These are phyloP conservation scores for Drosophila sturtevanti DNA, from an alignment of 1,140 invertebrate genomes.

Conservation along the genomic window DNA sequence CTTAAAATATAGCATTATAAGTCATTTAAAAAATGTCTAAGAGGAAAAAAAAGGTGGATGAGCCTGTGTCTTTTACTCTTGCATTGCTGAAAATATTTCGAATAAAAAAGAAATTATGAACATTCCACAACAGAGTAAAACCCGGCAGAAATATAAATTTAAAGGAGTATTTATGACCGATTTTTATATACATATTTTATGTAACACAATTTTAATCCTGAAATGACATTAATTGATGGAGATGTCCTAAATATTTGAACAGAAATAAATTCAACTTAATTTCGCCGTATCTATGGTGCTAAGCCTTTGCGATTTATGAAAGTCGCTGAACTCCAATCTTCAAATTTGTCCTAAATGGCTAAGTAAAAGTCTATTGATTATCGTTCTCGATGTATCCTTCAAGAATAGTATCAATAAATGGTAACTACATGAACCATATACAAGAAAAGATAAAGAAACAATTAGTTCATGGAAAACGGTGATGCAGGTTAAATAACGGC, in stretches of 20 bases:
- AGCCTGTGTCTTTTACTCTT: not conserved
- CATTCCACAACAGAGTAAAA: not conserved
- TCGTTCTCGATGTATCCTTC: no score
- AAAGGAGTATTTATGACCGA: constrained; percentile 8
- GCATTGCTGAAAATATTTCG: not conserved
- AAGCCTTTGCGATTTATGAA: constrained; percentile 19
- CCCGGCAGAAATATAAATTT: not conserved
- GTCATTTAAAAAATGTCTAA: not conserved
- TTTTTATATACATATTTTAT: constrained; percentile 10
- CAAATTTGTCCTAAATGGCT: constrained; percentile 9
- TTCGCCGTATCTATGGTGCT: constrained; percentile 27
- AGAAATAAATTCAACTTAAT: constrained; percentile 17
- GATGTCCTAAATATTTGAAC: constrained; percentile 27
- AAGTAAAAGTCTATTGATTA: no score
- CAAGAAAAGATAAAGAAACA: no score
- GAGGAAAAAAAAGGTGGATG: not conserved
- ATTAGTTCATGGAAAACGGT: no score
- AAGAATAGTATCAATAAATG: no score
- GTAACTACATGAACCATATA: no score
- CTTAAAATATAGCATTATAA: no score
- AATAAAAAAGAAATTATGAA: not conserved
- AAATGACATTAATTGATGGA: constrained; percentile 29
- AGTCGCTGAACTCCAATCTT: constrained; percentile 19
- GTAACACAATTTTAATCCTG: not conserved
- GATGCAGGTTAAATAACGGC: no score